Base-by-base conservation (phyloP, 92 coral and sea anemone genomes). In the Paramuricea clavata region DNA sequence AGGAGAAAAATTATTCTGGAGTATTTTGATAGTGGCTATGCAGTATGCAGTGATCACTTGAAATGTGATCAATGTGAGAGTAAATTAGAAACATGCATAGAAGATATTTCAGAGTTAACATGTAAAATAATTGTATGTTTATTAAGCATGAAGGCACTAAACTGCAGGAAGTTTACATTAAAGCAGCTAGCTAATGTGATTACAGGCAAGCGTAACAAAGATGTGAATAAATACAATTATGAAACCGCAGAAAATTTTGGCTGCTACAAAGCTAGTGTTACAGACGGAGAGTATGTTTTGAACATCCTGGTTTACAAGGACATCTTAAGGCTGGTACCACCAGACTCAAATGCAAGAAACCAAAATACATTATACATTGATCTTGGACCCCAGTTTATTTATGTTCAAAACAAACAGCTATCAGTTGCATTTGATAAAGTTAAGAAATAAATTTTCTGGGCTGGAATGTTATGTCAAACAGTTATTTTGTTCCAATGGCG, bases 161-260 rank as follows among this genome's bases (percentile, higher is more conserved):
- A 16, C 19, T 16, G 6, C 12, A 57, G 67, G 12, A 57, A 5
- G 28, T 78, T 30, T 19, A 78, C 83, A 8, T 17, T 78, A 26
- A 78, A 78, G 26, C 83, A 78, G 8, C 56, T 23, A 49, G 83
- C 83, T 16, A 26, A 78, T 34, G 68, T 78, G 19, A 33, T 78
- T 5, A 78, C 83, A 0, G 83, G 83, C 23, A 78, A 78, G 62
- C 42, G 56, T 3, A 64, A 78, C 5, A 19, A 25, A 78, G 62
- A 78, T 52, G 64, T 78, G 23, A 49, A 44, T 15, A 78, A 36
- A 22, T 64, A 78, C 27, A 52, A 52, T 8, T 64, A 78, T 12
- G 27, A 13, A 12, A 62, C 39, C 15, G 26, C 62, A 21, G 67
- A 27, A 6, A 0, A 49, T 28, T 12, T 49, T 54, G 83, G 42